A percentile compares a stretch with the other conserved stretches of the same genome.
Evolutionary conservation across 2,113 vertebrate genomes (phyloP).

Genomic region (Meleagris gallopavo): DNA sequence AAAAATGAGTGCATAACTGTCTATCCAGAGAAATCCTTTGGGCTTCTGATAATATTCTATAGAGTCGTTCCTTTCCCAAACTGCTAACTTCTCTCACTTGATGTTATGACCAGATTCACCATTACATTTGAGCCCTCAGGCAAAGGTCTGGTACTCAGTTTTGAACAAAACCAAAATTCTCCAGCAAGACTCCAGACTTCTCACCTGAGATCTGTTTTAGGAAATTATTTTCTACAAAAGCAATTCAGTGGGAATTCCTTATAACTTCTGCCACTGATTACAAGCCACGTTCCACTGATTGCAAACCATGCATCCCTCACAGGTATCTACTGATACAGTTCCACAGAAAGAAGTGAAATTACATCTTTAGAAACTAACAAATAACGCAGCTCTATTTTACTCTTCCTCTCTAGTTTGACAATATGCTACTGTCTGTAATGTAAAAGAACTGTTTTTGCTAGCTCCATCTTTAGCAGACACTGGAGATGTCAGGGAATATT

Average conservation of each 20-base stretch:
- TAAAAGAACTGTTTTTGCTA: background rate
- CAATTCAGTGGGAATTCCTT: background rate
- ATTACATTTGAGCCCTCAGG: background rate
- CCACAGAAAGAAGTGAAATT: background rate
- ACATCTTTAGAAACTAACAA: background rate
- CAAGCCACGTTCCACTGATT: background rate
- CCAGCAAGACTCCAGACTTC: background rate
- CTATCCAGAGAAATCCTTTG: background rate
- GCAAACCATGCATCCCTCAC: background rate
- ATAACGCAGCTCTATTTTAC: fast-evolving
- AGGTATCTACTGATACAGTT: fast-evolving
- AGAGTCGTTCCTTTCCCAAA: background rate
- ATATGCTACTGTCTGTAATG: background rate
- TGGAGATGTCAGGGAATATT: background rate
- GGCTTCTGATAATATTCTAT: background rate
- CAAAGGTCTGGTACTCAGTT: background rate
- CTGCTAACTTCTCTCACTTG: background rate
- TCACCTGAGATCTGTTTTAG: background rate
- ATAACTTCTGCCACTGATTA: background rate
- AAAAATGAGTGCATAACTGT: background rate
- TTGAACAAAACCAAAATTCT: background rate
- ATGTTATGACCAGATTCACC: background rate
- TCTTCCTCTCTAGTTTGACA: background rate
- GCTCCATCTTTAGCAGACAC: background rate
- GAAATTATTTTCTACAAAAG: background rate